A percentile compares a stretch with the other conserved stretches of the same genome.
Conservation (phyloP, 2,888 invertebrate genomes). For the Heterodera filipjevi region DNA sequence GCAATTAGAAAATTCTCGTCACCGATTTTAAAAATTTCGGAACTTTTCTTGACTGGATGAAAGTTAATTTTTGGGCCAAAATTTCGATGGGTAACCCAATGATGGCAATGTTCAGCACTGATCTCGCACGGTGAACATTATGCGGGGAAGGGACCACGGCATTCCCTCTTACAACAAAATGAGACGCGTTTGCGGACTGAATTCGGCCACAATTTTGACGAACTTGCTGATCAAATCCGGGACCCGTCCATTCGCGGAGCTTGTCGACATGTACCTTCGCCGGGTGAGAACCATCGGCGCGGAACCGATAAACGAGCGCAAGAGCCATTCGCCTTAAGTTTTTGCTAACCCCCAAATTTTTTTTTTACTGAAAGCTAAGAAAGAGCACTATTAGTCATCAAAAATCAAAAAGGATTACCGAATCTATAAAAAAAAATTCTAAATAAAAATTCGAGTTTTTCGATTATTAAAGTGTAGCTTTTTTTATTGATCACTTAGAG, state of each 20-base stretch:
- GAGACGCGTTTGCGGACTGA: constrained; percentile 77
- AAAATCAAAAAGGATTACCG: too few species aligned
- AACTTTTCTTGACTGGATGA: constrained; percentile 9
- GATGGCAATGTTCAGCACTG: constrained; percentile 66
- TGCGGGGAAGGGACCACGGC: constrained; percentile 89
- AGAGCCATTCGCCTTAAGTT: too few species aligned
- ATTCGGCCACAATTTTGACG: constrained; percentile 66
- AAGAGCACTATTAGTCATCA: too few species aligned
- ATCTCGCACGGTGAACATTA: constrained; percentile 92
- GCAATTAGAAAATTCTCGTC: too few species aligned
- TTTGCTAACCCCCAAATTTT: too few species aligned
- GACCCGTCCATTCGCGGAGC: constrained; percentile 76
- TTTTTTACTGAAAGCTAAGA: too few species aligned
- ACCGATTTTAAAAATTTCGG: too few species aligned
- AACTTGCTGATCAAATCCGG: constrained; percentile 80
- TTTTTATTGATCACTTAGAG: too few species aligned
- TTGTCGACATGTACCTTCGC: constrained; percentile 68
- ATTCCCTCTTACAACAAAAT: constrained; percentile 82
- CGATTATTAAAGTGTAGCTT: too few species aligned
- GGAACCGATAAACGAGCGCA: too few species aligned
- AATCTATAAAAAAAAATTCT: too few species aligned
- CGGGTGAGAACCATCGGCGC: constrained; percentile 45
- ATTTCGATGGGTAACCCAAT: background rate
- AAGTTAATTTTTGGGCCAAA: background rate
- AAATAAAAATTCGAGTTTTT: too few species aligned